phyloP scores from a whole-genome alignment of 2,797 vertebrate species.

The Mustela erminea region DNA sequence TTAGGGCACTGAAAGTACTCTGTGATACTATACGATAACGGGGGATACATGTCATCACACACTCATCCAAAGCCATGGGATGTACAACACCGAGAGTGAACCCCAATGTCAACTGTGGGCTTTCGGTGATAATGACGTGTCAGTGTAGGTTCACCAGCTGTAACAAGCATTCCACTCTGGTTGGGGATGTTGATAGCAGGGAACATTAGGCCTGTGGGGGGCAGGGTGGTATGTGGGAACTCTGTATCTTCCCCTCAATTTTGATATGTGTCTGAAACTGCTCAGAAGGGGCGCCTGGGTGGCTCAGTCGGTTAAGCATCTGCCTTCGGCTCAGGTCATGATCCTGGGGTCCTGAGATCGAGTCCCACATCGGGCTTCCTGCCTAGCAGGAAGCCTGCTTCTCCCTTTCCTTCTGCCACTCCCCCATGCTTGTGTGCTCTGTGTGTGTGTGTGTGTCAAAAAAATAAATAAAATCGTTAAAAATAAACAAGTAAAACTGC shows the following conservation, averaged over 20 bases:
- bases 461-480: not conserved
- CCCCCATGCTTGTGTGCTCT: not conserved
- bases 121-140: not conserved
- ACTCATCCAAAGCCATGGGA: not conserved
- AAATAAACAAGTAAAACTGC: not conserved
- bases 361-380: not conserved
- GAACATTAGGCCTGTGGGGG: accelerated
- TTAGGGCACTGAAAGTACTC: not conserved
- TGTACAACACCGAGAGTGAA: too few relatives aligned
- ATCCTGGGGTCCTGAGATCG: not conserved
- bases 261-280: not conserved
- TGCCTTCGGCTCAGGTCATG: not conserved
- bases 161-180: not conserved
- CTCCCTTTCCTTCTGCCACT: not conserved
- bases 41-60: not conserved
- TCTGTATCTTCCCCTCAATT: not conserved
- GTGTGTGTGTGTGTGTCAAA: too few relatives aligned
- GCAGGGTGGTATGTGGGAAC: not conserved
- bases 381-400: not conserved
- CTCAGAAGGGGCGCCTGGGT: not conserved
- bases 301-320: not conserved
- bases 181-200: not conserved
- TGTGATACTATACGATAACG: too few relatives aligned
- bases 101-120: not conserved
- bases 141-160: not conserved